These are phyloP conservation scores for Saguinus oedipus DNA, from an alignment of 2,797 vertebrate genomes.

Conservation along the genomic window DNA sequence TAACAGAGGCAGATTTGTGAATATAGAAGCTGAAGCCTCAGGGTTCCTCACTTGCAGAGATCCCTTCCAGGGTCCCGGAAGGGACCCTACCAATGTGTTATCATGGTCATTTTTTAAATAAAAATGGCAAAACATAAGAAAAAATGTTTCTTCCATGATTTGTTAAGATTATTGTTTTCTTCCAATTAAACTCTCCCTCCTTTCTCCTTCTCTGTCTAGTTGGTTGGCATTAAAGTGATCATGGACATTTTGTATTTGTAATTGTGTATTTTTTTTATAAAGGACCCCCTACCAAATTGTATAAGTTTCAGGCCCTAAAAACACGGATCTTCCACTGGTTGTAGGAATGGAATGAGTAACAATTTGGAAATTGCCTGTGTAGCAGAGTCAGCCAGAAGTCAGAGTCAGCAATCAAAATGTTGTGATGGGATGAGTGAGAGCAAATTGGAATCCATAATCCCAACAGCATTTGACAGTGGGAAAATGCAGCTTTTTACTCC, in stretches of 20 bases:
- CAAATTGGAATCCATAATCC: neutral
- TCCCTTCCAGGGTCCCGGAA: neutral
- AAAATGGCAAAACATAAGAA: neutral
- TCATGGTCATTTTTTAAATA: neutral
- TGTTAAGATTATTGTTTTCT: neutral
- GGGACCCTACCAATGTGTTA: neutral
- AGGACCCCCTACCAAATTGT: neutral
- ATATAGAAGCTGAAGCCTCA: neutral
- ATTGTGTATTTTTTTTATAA: neutral
- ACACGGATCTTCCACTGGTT: neutral
- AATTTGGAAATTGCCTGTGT: neutral
- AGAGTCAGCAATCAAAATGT: neutral
- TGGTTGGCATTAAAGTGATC: neutral
- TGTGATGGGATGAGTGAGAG: neutral
- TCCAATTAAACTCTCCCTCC: neutral
- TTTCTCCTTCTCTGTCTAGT: neutral
- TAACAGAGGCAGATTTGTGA: neutral
- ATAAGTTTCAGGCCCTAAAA: neutral
- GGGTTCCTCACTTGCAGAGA: neutral
- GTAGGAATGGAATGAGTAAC: neutral
- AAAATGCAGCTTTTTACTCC: neutral
- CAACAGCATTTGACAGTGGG: neutral
- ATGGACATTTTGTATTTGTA: neutral
- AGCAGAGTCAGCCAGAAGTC: neutral
- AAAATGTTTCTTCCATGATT: too few relatives aligned